These are phyloP conservation scores for Peromyscus nudipes DNA, from an alignment of 2,797 vertebrate species.

Conservation along the genomic window DNA sequence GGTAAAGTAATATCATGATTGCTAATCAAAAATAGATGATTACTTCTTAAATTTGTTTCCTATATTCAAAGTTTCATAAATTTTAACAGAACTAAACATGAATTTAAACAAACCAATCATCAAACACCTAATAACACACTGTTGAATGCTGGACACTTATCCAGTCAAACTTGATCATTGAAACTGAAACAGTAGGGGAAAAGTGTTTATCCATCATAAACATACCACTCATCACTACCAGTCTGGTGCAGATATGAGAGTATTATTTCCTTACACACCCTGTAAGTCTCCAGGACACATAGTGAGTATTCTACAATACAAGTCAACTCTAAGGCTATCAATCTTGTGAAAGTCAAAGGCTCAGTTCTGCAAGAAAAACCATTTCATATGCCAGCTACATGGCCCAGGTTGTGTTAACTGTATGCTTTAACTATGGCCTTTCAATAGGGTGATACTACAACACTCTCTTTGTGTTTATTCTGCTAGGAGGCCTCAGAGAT, in stretches of 20 bases:
- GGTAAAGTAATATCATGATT: neutral
- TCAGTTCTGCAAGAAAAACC: neutral
- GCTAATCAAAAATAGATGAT: neutral
- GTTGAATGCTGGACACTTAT: neutral
- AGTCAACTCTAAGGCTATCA: neutral
- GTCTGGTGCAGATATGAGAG: neutral
- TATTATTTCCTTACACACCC: neutral
- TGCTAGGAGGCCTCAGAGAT: neutral
- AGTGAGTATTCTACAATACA: neutral
- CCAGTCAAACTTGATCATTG: neutral
- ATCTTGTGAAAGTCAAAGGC: neutral
- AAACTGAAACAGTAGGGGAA: neutral
- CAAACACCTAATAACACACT: neutral
- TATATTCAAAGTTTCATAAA: neutral
- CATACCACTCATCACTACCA: too few relatives aligned
- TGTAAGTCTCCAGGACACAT: neutral
- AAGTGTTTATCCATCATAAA: neutral
- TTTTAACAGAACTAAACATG: neutral
- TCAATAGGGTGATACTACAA: neutral
- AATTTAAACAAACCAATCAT: neutral
- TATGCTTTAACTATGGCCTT: neutral
- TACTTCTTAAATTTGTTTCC: neutral
- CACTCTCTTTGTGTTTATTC: neutral
- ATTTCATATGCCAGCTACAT: neutral
- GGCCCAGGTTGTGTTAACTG: rapidly evolving